These are phyloP conservation scores for Labrus mixtus DNA, from an alignment of 2,113 vertebrate species.

Conservation along the genomic window DNA sequence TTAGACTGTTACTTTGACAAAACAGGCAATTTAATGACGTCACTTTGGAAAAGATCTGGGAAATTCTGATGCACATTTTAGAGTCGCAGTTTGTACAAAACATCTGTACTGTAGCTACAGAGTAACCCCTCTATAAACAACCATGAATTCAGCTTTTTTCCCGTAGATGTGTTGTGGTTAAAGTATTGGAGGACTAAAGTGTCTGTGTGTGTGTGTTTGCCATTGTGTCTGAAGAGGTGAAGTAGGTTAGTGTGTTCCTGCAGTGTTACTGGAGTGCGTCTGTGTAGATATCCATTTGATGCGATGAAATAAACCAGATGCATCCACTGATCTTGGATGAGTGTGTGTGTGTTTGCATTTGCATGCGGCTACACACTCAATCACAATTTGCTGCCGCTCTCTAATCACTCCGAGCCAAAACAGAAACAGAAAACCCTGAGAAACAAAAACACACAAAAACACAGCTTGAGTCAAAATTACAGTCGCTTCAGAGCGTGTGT, in stretches of 20 bases:
- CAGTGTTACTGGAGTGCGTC: neutral
- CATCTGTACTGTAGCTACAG: neutral
- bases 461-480: slow-evolving; percentile 40
- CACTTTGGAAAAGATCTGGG: neutral
- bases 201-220: neutral
- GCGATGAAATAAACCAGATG: slow-evolving; percentile 48
- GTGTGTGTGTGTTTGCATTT: slow-evolving; percentile 43
- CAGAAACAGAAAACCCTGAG: slow-evolving; percentile 57
- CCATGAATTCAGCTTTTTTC: neutral
- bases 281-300: neutral
- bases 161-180: neutral
- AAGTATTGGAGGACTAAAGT: no score
- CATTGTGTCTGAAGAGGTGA: neutral
- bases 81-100: neutral
- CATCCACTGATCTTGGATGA: slow-evolving; percentile 1
- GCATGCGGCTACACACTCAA: slow-evolving; percentile 17
- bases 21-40: no score
- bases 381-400: slow-evolving; percentile 38
- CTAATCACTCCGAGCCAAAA: slow-evolving; percentile 41
- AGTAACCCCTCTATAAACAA: neutral
- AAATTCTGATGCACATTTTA: neutral
- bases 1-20: no score
- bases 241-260: neutral
- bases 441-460: slow-evolving; percentile 40
- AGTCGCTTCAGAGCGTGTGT: slow-evolving; percentile 2